These are phyloP conservation scores for Hypomecis atomaria DNA, from an alignment of 2,888 invertebrate species.

Conservation along the genomic window DNA sequence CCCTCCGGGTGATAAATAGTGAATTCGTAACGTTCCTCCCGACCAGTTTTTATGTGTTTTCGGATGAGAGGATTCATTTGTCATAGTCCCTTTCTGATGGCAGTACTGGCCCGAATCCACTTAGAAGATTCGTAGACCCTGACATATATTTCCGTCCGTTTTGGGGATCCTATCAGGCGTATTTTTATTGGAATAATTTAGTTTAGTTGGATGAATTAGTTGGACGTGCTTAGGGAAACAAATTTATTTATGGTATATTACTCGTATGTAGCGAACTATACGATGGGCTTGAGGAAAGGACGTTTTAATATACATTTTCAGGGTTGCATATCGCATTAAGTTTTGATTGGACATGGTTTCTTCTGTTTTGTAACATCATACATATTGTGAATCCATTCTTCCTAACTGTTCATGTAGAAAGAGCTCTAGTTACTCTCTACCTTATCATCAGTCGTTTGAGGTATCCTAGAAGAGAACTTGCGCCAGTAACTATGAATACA, in stretches of 20 bases:
- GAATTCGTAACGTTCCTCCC: slow-evolving; percentile 43
- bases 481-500: too few relatives aligned
- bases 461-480: too few relatives aligned
- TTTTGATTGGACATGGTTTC: too few relatives aligned
- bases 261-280: too few relatives aligned
- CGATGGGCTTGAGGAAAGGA: too few relatives aligned
- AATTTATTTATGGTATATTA: neutral
- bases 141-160: slow-evolving; percentile 33
- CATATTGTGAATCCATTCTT: too few relatives aligned
- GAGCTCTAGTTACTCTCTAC: too few relatives aligned
- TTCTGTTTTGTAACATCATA: too few relatives aligned
- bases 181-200: slow-evolving; percentile 29
- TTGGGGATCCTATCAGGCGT: slow-evolving; percentile 25
- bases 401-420: too few relatives aligned
- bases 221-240: neutral
- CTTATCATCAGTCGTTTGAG: too few relatives aligned
- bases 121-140: slow-evolving; percentile 36
- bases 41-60: slow-evolving; percentile 53
- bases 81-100: slow-evolving; percentile 51
- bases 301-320: too few relatives aligned
- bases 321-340: too few relatives aligned
- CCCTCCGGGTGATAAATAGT: slow-evolving; percentile 50
- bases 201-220: slow-evolving; percentile 16
- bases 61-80: slow-evolving; percentile 55
- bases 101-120: slow-evolving; percentile 40